These are phyloP conservation scores for Ormia ochracea DNA, from an alignment of 2,888 invertebrate genomes.

Conservation along the genomic window DNA sequence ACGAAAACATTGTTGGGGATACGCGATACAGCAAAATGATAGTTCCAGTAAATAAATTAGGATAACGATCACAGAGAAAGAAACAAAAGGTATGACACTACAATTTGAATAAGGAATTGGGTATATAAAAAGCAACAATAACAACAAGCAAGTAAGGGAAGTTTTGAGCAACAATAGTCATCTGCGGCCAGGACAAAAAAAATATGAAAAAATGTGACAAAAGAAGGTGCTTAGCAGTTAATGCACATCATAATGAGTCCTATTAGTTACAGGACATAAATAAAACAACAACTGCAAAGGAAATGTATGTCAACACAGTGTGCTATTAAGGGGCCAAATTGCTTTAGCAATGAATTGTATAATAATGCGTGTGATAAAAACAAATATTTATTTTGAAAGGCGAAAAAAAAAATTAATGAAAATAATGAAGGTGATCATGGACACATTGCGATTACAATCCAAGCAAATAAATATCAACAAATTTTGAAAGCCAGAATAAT, in stretches of 20 bases:
- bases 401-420: not conserved
- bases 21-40: slow-evolving; percentile 44
- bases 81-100: not conserved
- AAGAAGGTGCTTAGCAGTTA: slow-evolving; percentile 65
- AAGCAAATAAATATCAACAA: slow-evolving; percentile 11
- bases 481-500: slow-evolving; percentile 19
- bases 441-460: not conserved
- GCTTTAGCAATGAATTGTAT: not conserved
- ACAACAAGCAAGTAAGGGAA: slow-evolving; percentile 13
- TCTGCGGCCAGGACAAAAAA: not conserved
- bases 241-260: slow-evolving; percentile 65
- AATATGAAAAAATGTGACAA: slow-evolving; percentile 20
- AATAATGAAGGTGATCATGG: slow-evolving; percentile 38
- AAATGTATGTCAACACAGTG: slow-evolving; percentile 52
- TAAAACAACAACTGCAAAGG: slow-evolving; percentile 14
- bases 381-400: not conserved
- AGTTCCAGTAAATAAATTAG: slow-evolving; percentile 60
- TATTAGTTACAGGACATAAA: slow-evolving; percentile 65
- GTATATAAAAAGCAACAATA: not conserved
- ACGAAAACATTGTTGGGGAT: slow-evolving; percentile 45
- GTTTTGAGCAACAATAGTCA: slow-evolving; percentile 34
- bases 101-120: slow-evolving; percentile 48
- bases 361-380: slow-evolving; percentile 1
- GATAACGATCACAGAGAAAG: slow-evolving; percentile 9
- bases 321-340: not conserved